These are phyloP conservation scores for Aptenodytes patagonicus DNA, from an alignment of 2,113 vertebrate genomes.

Conservation along the genomic window DNA sequence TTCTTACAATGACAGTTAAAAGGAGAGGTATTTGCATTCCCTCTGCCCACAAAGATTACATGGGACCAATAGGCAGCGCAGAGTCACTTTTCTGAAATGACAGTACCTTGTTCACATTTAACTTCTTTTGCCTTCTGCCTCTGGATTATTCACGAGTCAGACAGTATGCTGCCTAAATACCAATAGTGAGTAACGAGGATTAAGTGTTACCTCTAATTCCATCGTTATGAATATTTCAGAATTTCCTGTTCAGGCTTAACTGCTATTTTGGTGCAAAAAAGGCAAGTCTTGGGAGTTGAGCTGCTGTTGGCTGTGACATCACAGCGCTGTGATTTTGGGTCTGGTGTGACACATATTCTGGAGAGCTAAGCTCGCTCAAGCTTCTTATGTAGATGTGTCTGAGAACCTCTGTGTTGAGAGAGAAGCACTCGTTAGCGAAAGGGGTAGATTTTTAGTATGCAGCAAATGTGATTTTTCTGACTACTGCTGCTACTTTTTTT, in stretches of 20 bases:
- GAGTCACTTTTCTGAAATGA: background rate
- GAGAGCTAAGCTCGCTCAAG: conserved; percentile 28
- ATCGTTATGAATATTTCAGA: conserved; percentile 2
- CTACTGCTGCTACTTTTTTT: background rate
- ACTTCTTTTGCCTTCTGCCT: conserved; percentile 16
- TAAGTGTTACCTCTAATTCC: conserved; percentile 46
- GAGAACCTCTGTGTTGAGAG: background rate
- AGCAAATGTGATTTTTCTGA: background rate
- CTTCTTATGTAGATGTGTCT: conserved; percentile 39
- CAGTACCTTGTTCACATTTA: background rate
- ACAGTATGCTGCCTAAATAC: conserved; percentile 33
- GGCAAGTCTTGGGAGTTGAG: conserved; percentile 20
- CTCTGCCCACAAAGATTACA: background rate
- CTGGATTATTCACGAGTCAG: conserved; percentile 20
- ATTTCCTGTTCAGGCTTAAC: conserved; percentile 57
- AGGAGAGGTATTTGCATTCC: background rate
- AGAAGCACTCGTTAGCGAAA: background rate
- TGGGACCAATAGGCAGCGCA: accelerated
- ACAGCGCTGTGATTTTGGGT: conserved; percentile 26
- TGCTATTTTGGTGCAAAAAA: conserved; percentile 61
- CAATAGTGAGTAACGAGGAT: conserved; percentile 33
- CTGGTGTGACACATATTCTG: background rate
- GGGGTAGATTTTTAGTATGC: background rate
- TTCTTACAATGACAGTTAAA: background rate
- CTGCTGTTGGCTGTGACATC: conserved; percentile 51